phyloP scores from a whole-genome alignment of 2,797 vertebrate species.

The Smutsia gigantea region DNA sequence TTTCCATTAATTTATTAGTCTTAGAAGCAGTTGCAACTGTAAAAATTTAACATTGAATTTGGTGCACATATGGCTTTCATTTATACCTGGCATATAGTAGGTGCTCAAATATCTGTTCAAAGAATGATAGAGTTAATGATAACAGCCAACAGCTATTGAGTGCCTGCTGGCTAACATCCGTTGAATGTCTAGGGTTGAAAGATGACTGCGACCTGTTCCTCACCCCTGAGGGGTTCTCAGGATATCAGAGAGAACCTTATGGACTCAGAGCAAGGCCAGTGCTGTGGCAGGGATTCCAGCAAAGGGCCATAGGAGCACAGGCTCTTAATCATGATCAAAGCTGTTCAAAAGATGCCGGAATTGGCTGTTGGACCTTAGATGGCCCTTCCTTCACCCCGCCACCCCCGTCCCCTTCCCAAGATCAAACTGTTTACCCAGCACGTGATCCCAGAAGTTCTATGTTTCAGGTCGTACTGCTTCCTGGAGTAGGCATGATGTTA shows the following conservation, averaged over 20 bases:
- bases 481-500: not conserved
- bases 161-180: not conserved
- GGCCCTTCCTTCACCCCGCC: not conserved
- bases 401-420: not conserved
- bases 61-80: not conserved
- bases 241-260: not conserved
- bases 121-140: not conserved
- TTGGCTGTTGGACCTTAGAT: not conserved
- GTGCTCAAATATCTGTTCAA: not conserved
- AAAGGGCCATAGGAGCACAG: not conserved
- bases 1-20: not conserved
- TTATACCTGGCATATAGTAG: constrained; percentile 13
- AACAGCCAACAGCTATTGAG: not conserved
- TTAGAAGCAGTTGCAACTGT: not conserved
- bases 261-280: too few species aligned
- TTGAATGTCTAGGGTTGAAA: not conserved
- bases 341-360: not conserved
- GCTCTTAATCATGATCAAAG: not conserved
- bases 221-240: not conserved
- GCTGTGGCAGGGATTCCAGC: not conserved
- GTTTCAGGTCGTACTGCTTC: not conserved
- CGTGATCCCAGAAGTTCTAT: not conserved
- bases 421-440: not conserved
- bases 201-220: not conserved
- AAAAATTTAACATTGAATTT: constrained; percentile 19